Conservation (phyloP, 2,888 invertebrate species). For the Lycophotia porphyrea region DNA sequence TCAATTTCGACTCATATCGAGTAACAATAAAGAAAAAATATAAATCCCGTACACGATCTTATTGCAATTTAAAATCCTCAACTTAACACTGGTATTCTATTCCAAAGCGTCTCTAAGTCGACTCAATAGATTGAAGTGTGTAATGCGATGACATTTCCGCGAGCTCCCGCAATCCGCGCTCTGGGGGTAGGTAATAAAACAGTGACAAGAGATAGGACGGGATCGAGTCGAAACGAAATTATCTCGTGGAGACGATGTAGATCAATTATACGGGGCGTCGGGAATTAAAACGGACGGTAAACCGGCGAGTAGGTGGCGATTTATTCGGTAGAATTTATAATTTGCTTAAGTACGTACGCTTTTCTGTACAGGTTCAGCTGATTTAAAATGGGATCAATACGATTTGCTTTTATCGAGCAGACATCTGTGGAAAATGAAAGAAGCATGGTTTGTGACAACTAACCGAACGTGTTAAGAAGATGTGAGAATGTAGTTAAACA, state of each 20-base stretch:
- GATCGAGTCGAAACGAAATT: slow-evolving; percentile 76
- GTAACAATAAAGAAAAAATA: slow-evolving; percentile 7
- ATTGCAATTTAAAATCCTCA: slow-evolving; percentile 20
- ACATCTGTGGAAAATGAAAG: background rate
- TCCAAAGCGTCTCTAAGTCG: slow-evolving; percentile 37
- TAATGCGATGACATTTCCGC: slow-evolving; percentile 67
- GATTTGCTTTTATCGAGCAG: slow-evolving; percentile 27
- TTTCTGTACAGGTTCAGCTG: slow-evolving; percentile 27
- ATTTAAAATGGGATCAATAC: slow-evolving; percentile 27
- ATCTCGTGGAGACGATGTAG: slow-evolving; percentile 75
- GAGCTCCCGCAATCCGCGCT: slow-evolving; percentile 67
- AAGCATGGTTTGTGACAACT: slow-evolving; percentile 2
- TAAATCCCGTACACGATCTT: slow-evolving; percentile 1
- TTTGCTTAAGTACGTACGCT: slow-evolving; percentile 61
- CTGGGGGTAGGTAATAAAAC: slow-evolving; percentile 72
- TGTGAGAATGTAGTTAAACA: background rate
- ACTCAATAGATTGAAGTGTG: slow-evolving; percentile 57
- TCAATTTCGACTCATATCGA: background rate
- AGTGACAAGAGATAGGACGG: slow-evolving; percentile 72
- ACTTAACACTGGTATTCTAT: slow-evolving; percentile 20
- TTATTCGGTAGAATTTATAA: slow-evolving; percentile 71
- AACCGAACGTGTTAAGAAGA: background rate
- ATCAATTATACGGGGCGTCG: slow-evolving; percentile 77
- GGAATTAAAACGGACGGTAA: slow-evolving; percentile 74
- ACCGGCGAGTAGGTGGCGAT: slow-evolving; percentile 76